Evolutionary conservation across 2,113 vertebrate species (phyloP).

Genomic region (Rhinogobius similis): DNA sequence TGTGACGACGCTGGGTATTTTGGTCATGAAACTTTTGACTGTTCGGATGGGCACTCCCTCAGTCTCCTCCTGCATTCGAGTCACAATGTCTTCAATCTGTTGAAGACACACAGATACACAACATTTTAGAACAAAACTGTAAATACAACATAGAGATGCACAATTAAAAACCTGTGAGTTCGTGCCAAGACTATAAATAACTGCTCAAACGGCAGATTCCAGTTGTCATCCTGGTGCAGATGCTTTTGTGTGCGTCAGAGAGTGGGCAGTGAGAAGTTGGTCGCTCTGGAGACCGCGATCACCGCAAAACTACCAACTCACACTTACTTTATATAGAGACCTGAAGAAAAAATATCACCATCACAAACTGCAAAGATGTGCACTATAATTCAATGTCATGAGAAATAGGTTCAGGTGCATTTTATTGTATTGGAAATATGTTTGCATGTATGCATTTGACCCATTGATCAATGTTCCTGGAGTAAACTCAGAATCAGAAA

Average conservation of each 20-base stretch:
- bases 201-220: background rate
- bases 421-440: no score
- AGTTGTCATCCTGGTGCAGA: conserved; percentile 37
- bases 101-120: conserved; percentile 22
- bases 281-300: conserved; percentile 67
- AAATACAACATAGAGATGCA: background rate
- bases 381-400: background rate
- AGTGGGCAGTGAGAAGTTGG: conserved; percentile 64
- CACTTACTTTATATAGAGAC: conserved; percentile 56
- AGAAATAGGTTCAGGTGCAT: no score
- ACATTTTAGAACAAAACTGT: background rate
- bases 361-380: background rate
- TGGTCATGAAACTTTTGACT: conserved; percentile 98
- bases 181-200: background rate
- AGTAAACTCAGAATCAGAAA: no score
- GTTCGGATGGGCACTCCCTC: conserved; percentile 95
- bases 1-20: conserved; percentile 97
- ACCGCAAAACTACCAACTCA: conserved; percentile 34
- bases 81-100: conserved; percentile 95
- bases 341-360: conserved; percentile 25
- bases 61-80: conserved; percentile 91
- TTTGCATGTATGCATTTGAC: no score
- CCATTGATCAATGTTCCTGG: no score
- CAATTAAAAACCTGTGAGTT: background rate
- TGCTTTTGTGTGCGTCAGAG: conserved; percentile 53